Conservation (phyloP, 2,113 vertebrate genomes). For the Petrocephalus microphthalmus region DNA sequence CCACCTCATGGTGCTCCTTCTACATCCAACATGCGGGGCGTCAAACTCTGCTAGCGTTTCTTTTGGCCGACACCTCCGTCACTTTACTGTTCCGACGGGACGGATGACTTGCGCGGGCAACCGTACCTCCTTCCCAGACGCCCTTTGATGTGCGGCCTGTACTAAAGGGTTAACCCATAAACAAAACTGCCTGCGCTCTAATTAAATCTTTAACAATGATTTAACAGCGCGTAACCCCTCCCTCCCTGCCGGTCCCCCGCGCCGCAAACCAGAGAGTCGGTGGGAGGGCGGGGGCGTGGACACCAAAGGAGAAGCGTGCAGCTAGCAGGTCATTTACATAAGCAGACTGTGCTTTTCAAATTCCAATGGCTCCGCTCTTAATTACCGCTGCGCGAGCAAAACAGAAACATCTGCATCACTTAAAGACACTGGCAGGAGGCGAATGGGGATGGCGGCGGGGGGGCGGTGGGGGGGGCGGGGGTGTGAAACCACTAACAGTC, state of each 20-base stretch:
- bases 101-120: not conserved
- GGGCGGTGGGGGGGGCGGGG: not conserved
- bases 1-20: not conserved
- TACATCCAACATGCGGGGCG: too few relatives aligned
- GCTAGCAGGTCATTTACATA: slow-evolving; percentile 55
- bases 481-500: not conserved
- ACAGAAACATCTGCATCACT: slow-evolving; percentile 67
- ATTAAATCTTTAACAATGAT: slow-evolving; percentile 21
- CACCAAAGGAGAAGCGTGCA: slow-evolving; percentile 28
- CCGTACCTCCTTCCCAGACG: not conserved
- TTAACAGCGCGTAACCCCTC: slow-evolving; percentile 14
- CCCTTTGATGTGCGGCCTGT: not conserved
- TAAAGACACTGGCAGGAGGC: slow-evolving; percentile 45
- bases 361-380: slow-evolving; percentile 67
- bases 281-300: slow-evolving; percentile 5
- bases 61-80: not conserved
- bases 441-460: not conserved
- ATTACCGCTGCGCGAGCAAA: slow-evolving; percentile 59
- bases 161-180: slow-evolving; percentile 20
- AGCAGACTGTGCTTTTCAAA: slow-evolving; percentile 52
- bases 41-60: not conserved
- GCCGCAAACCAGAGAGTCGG: slow-evolving; percentile 2
- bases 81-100: not conserved
- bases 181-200: slow-evolving; percentile 8
- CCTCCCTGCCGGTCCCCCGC: slow-evolving; percentile 1